Conservation (phyloP, 2,113 vertebrate species). For the Ctenodactylus gundi region DNA sequence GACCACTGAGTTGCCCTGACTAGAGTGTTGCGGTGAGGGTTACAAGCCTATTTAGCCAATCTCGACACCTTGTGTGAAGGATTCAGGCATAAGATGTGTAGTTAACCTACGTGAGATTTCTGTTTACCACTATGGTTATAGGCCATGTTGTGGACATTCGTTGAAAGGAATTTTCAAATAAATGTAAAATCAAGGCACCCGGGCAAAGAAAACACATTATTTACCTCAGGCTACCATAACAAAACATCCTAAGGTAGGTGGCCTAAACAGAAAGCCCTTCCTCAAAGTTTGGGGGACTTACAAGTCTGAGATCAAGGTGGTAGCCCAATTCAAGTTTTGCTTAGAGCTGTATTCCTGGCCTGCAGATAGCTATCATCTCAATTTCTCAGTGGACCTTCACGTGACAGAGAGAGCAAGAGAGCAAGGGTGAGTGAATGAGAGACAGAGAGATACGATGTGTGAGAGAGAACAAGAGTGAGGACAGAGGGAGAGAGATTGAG, state of each 20-base stretch:
- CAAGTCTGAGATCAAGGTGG: not conserved
- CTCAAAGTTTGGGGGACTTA: not conserved
- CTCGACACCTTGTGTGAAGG: not conserved
- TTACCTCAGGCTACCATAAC: not conserved
- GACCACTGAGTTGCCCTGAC: not conserved
- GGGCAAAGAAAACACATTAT: not conserved
- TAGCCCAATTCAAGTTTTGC: not conserved
- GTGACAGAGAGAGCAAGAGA: not conserved
- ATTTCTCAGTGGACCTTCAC: not conserved
- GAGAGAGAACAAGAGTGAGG: not conserved
- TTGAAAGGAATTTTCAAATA: constrained; percentile 23
- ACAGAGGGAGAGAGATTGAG: not conserved
- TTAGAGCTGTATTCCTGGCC: not conserved
- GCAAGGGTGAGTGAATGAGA: not conserved
- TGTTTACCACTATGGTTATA: not conserved
- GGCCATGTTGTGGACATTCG: not conserved
- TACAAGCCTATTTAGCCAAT: not conserved
- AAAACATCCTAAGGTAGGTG: not conserved
- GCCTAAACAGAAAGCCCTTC: not conserved
- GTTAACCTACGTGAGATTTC: not conserved
- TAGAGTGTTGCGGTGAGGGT: not conserved
- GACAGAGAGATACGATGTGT: rapidly evolving
- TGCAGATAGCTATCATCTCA: no score
- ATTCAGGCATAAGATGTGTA: not conserved
- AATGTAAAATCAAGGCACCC: not conserved